Conservation (phyloP, 2,888 invertebrate species). For the Hipparchia sbordonii region DNA sequence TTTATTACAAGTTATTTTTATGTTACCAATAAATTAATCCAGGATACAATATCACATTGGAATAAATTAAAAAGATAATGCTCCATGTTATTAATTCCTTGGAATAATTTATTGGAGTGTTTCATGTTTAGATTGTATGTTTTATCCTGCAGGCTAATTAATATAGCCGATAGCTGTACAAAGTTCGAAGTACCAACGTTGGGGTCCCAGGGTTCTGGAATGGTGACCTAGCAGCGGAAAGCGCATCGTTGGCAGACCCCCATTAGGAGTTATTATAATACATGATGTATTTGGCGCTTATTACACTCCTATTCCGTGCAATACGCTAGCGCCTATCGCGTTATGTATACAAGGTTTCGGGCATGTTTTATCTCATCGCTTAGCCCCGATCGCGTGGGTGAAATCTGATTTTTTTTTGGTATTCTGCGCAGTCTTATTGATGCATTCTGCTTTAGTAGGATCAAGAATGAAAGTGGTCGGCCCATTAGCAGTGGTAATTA, state of each 20-base stretch:
- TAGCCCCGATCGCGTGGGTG: no score
- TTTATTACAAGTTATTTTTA: conserved; percentile 46
- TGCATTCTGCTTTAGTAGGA: neutral
- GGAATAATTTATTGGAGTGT: conserved; percentile 11
- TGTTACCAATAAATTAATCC: conserved; percentile 25
- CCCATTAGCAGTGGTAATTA: neutral
- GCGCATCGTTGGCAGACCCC: no score
- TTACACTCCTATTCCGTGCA: no score
- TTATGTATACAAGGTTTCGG: no score
- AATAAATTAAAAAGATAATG: conserved; percentile 27
- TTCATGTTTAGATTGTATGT: conserved; percentile 10
- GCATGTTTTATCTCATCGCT: no score
- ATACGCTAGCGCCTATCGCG: no score
- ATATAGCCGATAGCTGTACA: neutral
- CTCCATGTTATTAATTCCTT: conserved; percentile 6
- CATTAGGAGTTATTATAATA: no score
- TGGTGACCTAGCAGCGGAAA: no score
- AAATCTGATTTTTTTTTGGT: no score
- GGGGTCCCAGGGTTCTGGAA: no score
- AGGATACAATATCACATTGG: conserved; percentile 29
- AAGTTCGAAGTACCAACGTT: neutral
- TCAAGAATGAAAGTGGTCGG: neutral
- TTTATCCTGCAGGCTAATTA: conserved; percentile 17
- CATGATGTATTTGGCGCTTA: no score
- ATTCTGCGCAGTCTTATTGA: neutral